A percentile compares a stretch with the other conserved stretches of the same genome.
Evolutionary conservation across 2,113 vertebrate species (phyloP).

Genomic region (Cyprinodon variegatus): DNA sequence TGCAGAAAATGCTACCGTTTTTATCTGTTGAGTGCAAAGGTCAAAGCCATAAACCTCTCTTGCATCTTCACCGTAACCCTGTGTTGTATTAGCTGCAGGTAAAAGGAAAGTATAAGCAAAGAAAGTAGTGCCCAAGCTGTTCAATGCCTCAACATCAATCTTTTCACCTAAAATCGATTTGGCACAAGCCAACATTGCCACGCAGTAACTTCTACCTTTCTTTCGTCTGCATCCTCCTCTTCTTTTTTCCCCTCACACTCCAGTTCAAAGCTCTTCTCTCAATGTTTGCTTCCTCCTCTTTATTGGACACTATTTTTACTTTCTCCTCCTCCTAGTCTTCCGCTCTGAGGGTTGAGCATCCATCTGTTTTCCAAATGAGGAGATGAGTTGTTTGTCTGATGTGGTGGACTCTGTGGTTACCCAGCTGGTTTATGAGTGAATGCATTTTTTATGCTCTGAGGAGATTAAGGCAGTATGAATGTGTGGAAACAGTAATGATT

Average conservation of each 20-base stretch:
- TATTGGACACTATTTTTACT: constrained; percentile 62
- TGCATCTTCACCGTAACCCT: constrained; percentile 30
- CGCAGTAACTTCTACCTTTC: constrained; percentile 39
- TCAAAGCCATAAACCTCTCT: background rate
- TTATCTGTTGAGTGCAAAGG: constrained; percentile 20
- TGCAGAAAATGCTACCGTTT: background rate
- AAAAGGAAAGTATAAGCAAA: background rate
- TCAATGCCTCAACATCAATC: constrained; percentile 51
- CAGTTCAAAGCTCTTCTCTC: constrained; percentile 40
- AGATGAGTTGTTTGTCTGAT: constrained; percentile 57
- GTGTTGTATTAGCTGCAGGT: constrained; percentile 21
- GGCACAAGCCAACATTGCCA: constrained; percentile 38
- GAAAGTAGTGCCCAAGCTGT: constrained; percentile 16
- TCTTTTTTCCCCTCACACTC: background rate
- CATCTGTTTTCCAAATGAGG: constrained; percentile 70
- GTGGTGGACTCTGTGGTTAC: constrained; percentile 47
- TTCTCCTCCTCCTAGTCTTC: constrained; percentile 35
- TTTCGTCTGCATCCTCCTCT: constrained; percentile 6
- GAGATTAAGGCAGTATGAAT: constrained; percentile 1
- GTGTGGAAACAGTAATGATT: constrained; percentile 21
- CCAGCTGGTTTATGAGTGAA: constrained; percentile 55
- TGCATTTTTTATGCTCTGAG: constrained; percentile 28
- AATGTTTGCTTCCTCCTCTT: constrained; percentile 42
- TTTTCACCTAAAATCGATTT: constrained; percentile 58
- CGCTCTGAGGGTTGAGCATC: constrained; percentile 34